Conservation (phyloP, 2,113 vertebrate species). For the Elephas maximus region DNA sequence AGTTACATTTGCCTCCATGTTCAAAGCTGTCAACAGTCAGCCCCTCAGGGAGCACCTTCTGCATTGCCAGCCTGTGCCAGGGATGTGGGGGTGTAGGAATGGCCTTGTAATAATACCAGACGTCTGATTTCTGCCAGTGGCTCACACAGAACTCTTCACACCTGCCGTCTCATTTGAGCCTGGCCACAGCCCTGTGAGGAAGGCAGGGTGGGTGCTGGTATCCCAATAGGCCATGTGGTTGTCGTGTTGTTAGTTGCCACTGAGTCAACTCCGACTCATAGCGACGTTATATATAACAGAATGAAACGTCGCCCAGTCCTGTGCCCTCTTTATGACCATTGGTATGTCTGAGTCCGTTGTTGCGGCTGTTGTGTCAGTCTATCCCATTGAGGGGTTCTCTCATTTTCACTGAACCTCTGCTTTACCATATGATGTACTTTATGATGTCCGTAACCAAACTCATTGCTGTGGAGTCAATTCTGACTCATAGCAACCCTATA, state of each 20-base stretch:
- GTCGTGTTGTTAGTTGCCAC: background rate
- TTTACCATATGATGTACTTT: background rate
- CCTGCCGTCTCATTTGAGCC: background rate
- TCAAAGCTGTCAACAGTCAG: background rate
- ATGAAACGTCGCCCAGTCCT: background rate
- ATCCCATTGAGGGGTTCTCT: background rate
- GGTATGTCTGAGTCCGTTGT: background rate
- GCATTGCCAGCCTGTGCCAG: background rate
- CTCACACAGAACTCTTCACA: background rate
- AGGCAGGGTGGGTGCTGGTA: background rate
- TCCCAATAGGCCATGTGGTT: rapidly evolving
- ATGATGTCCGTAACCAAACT: no score
- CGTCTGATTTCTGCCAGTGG: background rate
- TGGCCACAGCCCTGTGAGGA: background rate
- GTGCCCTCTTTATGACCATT: background rate
- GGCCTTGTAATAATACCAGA: background rate
- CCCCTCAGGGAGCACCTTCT: background rate
- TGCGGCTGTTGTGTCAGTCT: background rate
- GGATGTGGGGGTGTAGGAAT: background rate
- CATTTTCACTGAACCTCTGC: background rate
- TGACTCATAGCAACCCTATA: no score
- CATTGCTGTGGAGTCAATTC: no score
- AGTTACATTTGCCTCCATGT: background rate
- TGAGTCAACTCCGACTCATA: background rate
- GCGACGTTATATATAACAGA: background rate